Evolutionary conservation across 2,113 vertebrate genomes (phyloP), one percentile per base, ranked within the genome.

Genomic region (Platichthys stellatus): DNA sequence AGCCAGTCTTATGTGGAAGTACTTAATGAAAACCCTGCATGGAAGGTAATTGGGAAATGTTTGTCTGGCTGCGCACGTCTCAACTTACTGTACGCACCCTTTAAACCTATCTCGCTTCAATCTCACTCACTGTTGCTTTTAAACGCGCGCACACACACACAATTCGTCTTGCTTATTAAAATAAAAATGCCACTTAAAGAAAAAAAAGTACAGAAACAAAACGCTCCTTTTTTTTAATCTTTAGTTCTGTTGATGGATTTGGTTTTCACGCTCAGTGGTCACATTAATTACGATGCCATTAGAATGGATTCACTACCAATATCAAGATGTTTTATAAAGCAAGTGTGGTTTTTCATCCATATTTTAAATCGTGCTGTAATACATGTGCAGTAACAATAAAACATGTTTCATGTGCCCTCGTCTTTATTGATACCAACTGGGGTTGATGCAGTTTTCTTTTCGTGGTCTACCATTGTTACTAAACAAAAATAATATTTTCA

Each of bases 1-100:
- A 79, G 84, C 86, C 91, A 92, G 86, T 91, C 83, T 90, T 90
- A 90, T 84, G 89, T 90, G 90, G 86, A 89, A 93, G 93, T 91
- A 93, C 93, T 94, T 94, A 93, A 94, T 94, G 92, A 94, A 94
- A 93, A 90, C 85, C 88, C 85, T 88, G 86, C 84, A 91, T 90
- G 84, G 87, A 86, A 75, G 76, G 84, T 94, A 92, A 93, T 93
- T 92, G 88, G 92, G 81, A 94, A 92, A 92, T 95, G 94, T 93
- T 94, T 94, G 91, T 94, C 91, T 90, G 89, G 85, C 84, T 85
- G 84, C 75, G 72, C 18, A 57, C 78, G 72, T 89, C 91, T 93
- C 88, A 63, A 65, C 82, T 93, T 93, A 92, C 91, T 91, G 88
- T 89, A 89, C 56, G 69, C 72, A 77, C 72, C 77, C 81, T 90